Percentiles rank a stretch among this genome's conserved stretches.
Conservation (phyloP, 2,797 vertebrate species). For the Pangasius macronema region DNA sequence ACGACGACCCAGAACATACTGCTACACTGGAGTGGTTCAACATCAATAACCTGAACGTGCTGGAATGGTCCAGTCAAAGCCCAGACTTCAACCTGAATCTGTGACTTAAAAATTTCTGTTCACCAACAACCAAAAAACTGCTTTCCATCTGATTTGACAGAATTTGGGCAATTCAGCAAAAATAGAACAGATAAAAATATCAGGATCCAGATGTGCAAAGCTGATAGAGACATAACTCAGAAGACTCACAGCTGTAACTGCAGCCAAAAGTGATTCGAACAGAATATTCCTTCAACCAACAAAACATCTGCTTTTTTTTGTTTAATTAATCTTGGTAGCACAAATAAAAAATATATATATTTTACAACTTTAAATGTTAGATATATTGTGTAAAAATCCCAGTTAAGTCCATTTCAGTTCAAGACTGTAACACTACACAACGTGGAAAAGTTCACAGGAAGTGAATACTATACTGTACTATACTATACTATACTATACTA, state of each 20-base stretch:
- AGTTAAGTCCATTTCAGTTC: not conserved
- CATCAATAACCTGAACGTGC: not conserved
- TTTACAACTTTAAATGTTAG: not conserved
- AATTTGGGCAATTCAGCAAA: not conserved
- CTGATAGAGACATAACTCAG: not conserved
- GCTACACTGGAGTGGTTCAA: not conserved
- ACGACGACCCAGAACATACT: not conserved
- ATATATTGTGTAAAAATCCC: not conserved
- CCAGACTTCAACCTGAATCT: not conserved
- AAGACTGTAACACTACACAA: not conserved
- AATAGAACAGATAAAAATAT: not conserved
- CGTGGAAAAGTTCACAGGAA: not conserved
- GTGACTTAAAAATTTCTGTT: not conserved
- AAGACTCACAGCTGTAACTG: not conserved
- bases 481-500: too few relatives aligned
- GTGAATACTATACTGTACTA: too few relatives aligned
- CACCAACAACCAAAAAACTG: not conserved
- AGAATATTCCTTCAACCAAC: not conserved
- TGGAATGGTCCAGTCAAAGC: not conserved
- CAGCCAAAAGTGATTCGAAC: not conserved
- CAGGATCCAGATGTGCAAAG: conserved; percentile 14
- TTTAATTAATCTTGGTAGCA: not conserved
- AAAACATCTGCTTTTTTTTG: not conserved
- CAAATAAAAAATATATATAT: not conserved
- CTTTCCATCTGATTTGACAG: not conserved